phyloP scores from a whole-genome alignment of 1,140 invertebrate genomes.

The Heliconius melpomene region DNA sequence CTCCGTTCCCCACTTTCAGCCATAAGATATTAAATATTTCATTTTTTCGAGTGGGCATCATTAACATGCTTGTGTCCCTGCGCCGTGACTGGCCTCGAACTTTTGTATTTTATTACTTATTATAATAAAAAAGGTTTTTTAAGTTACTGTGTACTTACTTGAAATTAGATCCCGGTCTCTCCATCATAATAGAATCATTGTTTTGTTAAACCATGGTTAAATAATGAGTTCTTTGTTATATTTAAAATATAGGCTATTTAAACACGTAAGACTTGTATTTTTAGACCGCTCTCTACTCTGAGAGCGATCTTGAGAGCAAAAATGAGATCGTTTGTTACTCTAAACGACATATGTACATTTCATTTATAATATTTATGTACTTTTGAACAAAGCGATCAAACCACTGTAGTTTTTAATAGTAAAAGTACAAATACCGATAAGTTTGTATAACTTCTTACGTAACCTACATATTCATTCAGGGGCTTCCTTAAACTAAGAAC shows the following conservation, averaged over 20 bases:
- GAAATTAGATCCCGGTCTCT: conserved; percentile 42
- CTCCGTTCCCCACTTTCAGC: too few relatives aligned
- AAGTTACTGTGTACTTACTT: conserved; percentile 45
- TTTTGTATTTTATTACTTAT: not conserved
- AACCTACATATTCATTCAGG: conserved; percentile 1
- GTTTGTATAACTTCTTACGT: not conserved
- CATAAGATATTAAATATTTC: too few relatives aligned
- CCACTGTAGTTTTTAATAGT: not conserved
- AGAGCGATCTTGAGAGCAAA: too few relatives aligned
- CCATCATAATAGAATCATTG: conserved; percentile 27
- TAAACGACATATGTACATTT: not conserved
- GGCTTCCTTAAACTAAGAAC: conserved; percentile 39
- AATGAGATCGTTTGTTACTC: not conserved
- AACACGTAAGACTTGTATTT: not conserved
- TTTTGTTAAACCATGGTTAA: conserved; percentile 23
- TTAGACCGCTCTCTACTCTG: too few relatives aligned
- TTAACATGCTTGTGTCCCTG: too few relatives aligned
- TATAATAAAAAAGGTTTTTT: not conserved
- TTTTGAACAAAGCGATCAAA: not conserved
- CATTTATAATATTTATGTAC: not conserved
- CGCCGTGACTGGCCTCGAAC: too few relatives aligned
- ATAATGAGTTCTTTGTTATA: conserved; percentile 28
- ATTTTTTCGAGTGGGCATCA: too few relatives aligned
- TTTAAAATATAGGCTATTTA: conserved; percentile 27
- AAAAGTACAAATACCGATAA: not conserved